A percentile compares a stretch with the other conserved stretches of the same genome.
Conservation (phyloP, 2,797 vertebrate species). For the Eleutherodactylus coqui region DNA sequence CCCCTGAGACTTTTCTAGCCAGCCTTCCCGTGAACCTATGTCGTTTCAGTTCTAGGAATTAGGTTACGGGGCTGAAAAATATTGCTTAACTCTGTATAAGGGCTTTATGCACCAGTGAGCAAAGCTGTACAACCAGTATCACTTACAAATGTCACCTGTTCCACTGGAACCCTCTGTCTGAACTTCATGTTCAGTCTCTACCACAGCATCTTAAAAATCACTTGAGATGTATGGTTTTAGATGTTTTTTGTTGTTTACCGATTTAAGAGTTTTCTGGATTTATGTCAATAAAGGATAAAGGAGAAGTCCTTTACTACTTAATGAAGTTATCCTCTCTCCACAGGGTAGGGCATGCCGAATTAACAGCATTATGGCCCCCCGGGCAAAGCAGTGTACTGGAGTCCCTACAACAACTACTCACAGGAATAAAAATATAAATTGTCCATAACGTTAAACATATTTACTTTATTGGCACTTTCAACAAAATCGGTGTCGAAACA, state of each 20-base stretch:
- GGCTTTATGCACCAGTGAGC: constrained; percentile 32
- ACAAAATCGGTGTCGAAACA: too few species aligned
- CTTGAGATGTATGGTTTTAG: not conserved
- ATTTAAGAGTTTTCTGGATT: not conserved
- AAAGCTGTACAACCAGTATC: constrained; percentile 18
- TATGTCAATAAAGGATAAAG: too few species aligned
- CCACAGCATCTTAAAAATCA: not conserved
- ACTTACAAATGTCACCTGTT: constrained; percentile 12
- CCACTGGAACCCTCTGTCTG: not conserved
- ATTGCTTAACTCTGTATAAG: constrained; percentile 38
- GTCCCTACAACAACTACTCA: too few species aligned
- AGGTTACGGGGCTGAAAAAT: constrained; percentile 34
- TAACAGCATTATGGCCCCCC: too few species aligned
- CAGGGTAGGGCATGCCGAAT: too few species aligned
- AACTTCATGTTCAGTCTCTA: not conserved
- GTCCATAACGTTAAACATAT: too few species aligned
- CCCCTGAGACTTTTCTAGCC: not conserved
- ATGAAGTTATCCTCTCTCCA: too few species aligned
- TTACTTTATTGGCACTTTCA: too few species aligned
- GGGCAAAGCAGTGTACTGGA: too few species aligned
- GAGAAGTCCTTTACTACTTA: too few species aligned
- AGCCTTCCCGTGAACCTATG: constrained; percentile 23
- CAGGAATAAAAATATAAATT: too few species aligned
- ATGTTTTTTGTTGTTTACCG: not conserved
- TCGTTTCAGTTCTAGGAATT: constrained; percentile 50